Evolutionary conservation across 2,797 vertebrate species (phyloP).

Genomic region (Diplodus puntazzo): DNA sequence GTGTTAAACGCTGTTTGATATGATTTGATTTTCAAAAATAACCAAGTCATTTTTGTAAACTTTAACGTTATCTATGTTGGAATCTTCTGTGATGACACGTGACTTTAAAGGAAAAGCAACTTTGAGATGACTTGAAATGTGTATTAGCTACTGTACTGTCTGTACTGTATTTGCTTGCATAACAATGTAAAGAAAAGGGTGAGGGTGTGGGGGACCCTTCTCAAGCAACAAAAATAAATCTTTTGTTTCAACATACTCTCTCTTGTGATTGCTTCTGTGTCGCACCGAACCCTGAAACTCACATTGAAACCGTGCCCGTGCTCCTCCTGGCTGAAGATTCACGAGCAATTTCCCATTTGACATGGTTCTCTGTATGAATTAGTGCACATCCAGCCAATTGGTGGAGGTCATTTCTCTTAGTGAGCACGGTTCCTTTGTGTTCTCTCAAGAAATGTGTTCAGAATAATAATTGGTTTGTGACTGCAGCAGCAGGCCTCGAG

Average conservation of each 20-base stretch:
- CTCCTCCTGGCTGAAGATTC: conserved; percentile 29
- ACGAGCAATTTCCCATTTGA: conserved; percentile 40
- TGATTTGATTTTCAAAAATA: neutral
- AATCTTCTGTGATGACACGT: conserved; percentile 2
- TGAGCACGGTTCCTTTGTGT: conserved; percentile 42
- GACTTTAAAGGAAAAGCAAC: conserved; percentile 10
- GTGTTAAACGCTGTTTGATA: neutral
- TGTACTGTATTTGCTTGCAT: conserved; percentile 11
- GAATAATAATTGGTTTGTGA: conserved; percentile 51
- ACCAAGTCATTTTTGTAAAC: neutral
- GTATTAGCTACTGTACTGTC: too few relatives aligned
- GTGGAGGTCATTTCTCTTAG: conserved; percentile 53
- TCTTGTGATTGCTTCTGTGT: conserved; percentile 33
- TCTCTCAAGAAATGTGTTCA: conserved; percentile 40
- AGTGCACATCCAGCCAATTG: conserved; percentile 21
- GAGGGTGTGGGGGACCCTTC: neutral
- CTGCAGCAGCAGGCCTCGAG: neutral
- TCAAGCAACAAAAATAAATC: conserved; percentile 61
- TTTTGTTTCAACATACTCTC: conserved; percentile 26
- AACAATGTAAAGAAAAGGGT: neutral
- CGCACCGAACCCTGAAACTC: conserved; percentile 31
- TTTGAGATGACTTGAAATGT: conserved; percentile 6
- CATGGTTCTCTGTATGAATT: conserved; percentile 57
- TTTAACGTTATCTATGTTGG: neutral
- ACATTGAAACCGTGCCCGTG: conserved; percentile 18